These are phyloP conservation scores for Illadopsis cleaveri DNA, from an alignment of 2,113 vertebrate species.

Conservation along the genomic window DNA sequence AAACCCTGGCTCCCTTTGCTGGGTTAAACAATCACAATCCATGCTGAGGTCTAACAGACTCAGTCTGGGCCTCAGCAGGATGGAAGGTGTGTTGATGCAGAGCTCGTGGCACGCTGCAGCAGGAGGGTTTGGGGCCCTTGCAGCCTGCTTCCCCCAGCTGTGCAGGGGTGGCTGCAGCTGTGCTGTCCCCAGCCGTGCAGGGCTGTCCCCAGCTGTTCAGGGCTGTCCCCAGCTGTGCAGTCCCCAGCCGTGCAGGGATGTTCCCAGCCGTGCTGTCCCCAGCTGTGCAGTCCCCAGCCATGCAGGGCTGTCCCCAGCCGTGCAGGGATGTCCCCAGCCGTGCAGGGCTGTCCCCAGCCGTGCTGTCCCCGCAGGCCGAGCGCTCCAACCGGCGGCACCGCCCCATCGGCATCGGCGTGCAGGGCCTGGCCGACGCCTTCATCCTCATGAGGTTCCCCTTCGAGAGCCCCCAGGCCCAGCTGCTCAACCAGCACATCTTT, in stretches of 20 bases:
- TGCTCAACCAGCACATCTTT: conserved; percentile 93
- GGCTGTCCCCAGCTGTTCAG: no score
- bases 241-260: no score
- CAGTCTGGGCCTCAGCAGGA: background rate
- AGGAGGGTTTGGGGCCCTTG: background rate
- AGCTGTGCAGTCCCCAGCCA: no score
- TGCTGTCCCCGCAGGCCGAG: conserved; percentile 74
- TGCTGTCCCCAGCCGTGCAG: no score
- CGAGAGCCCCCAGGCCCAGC: conserved; percentile 90
- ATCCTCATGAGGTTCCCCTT: conserved; percentile 94
- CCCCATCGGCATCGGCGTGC: conserved; percentile 94
- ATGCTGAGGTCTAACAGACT: accelerated
- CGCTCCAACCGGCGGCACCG: conserved; percentile 91
- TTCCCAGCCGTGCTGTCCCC: no score
- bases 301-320: no score
- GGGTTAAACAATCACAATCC: background rate
- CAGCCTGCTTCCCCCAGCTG: no score
- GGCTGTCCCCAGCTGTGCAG: no score
- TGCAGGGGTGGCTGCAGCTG: no score
- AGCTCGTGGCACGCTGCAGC: accelerated
- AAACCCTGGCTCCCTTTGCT: background rate
- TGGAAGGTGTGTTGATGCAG: background rate
- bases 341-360: no score
- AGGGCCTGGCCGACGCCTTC: conserved; percentile 94
- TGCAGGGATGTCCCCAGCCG: accelerated